These are phyloP conservation scores for Augochlorella aurata DNA, from an alignment of 2,888 invertebrate genomes.

Conservation along the genomic window DNA sequence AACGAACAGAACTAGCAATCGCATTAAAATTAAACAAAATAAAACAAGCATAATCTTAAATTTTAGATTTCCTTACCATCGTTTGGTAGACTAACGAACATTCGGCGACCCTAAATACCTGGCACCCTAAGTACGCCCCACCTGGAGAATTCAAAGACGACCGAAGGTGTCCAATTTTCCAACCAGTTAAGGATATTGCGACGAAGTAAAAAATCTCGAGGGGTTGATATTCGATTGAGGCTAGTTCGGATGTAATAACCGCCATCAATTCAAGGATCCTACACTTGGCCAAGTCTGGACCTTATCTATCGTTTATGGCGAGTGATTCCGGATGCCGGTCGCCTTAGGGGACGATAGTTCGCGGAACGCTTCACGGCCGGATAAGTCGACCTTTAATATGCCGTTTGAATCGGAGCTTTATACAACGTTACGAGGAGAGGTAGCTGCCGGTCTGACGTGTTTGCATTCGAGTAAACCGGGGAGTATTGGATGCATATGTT, in stretches of 20 bases:
- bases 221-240: constrained; percentile 31
- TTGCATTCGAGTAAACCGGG: constrained; percentile 75
- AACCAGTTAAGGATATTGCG: background rate
- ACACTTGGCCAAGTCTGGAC: constrained; percentile 47
- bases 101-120: too few species aligned
- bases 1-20: too few species aligned
- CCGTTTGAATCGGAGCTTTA: constrained; percentile 78
- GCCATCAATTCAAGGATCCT: constrained; percentile 51
- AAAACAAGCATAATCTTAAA: too few species aligned
- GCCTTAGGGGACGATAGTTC: constrained; percentile 72
- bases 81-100: too few species aligned
- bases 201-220: constrained; percentile 33
- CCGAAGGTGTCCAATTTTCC: too few species aligned
- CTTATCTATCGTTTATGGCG: constrained; percentile 68
- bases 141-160: too few species aligned
- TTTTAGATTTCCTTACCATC: too few species aligned
- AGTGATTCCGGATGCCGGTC: constrained; percentile 66
- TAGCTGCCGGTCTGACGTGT: constrained; percentile 76
- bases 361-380: constrained; percentile 69
- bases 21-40: too few species aligned
- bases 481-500: constrained; percentile 79
- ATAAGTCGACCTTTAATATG: constrained; percentile 78
- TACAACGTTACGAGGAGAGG: constrained; percentile 73
- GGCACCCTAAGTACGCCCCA: too few species aligned
- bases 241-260: constrained; percentile 34